Evolutionary conservation across 1,140 invertebrate species (phyloP).

Genomic region (Anagrus nilaparvatae): DNA sequence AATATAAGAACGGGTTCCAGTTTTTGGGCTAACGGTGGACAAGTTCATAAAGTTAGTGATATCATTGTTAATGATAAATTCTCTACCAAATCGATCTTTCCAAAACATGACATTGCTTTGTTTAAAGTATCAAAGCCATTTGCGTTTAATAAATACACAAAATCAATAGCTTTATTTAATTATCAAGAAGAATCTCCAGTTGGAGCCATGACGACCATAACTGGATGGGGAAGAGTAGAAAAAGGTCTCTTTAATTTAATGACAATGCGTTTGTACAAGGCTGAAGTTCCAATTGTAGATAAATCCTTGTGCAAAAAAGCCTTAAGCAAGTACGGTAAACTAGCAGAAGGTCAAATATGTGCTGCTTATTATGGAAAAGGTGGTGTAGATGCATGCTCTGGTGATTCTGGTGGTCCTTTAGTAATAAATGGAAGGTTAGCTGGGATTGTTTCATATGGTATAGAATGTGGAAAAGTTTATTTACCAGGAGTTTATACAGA

Average conservation of each 20-base stretch:
- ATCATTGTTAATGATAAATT: constrained; percentile 10
- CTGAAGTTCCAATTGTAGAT: constrained; percentile 13
- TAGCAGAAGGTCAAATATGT: constrained; percentile 11
- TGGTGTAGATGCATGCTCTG: constrained; percentile 49
- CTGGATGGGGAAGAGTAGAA: constrained; percentile 22
- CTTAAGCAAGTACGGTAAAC: constrained; percentile 9
- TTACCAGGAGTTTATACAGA: constrained; percentile 55
- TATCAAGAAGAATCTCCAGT: neutral
- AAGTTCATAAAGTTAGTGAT: constrained; percentile 12
- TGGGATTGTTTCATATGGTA: constrained; percentile 64
- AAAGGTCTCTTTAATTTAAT: neutral
- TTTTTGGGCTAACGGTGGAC: neutral
- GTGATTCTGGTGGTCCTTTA: constrained; percentile 56
- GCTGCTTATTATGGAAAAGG: constrained; percentile 13
- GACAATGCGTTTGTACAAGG: constrained; percentile 3
- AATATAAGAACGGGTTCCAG: constrained; percentile 3
- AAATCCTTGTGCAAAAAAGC: constrained; percentile 9
- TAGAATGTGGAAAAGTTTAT: constrained; percentile 45
- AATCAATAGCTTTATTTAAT: constrained; percentile 36
- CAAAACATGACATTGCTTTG: constrained; percentile 52
- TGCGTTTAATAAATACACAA: constrained; percentile 41
- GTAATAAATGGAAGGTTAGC: constrained; percentile 40
- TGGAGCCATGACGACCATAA: constrained; percentile 14
- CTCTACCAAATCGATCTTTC: constrained; percentile 28
- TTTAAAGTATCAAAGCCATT: constrained; percentile 45